Base-by-base conservation (phyloP, 2,797 vertebrate genomes). In the Enteromius viviparus region DNA sequence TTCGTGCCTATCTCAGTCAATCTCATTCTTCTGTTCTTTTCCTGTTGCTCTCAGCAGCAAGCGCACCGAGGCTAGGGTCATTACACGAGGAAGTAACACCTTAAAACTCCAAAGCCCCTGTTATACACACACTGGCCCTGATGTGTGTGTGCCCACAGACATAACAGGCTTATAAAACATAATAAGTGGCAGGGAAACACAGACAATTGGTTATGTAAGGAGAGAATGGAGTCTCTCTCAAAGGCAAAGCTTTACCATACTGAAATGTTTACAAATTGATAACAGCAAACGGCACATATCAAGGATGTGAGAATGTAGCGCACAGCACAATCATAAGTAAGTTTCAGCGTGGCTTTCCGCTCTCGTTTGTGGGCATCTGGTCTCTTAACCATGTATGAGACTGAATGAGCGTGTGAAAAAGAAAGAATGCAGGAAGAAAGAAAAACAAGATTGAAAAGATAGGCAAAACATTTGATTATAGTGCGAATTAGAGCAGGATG, bases 71-170 rank as follows among this genome's bases (percentile, higher is more conserved):
- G 47, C 60, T 0, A 68, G 69, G 82, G 83, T 77, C 74, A 84
- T 68, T 65, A 42, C 19, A 47, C 32, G 10, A 58, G 81, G 81
- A 89, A 87, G 82, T 85, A 71, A 76, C 83, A 83, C 64, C 75
- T 60, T 45, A 66, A 68, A 79, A 78, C 29, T 53, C 45, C 5
- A 74, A 76, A 42, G 45, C 3, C 17, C 11, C 45, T n/a, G 60
- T 47, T 37, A 58, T n/a, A 49, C 10, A 15, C 40, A 81, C 55
- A 51, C 45, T 23, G 47, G 1, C 23, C 49, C 29, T 37, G 51
- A 60, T 82, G 10, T 55, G 34, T 8, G 26, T 6, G 29, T 10
- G 19, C 55, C 34, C 45, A 49, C 34, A 5, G 58, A 76, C 15
- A 42, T 23, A 34, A 64, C 62, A 51, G 32, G 32, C 42, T 42